Evolutionary conservation across 2,113 vertebrate species (phyloP).

Genomic region (Origma solitaria): DNA sequence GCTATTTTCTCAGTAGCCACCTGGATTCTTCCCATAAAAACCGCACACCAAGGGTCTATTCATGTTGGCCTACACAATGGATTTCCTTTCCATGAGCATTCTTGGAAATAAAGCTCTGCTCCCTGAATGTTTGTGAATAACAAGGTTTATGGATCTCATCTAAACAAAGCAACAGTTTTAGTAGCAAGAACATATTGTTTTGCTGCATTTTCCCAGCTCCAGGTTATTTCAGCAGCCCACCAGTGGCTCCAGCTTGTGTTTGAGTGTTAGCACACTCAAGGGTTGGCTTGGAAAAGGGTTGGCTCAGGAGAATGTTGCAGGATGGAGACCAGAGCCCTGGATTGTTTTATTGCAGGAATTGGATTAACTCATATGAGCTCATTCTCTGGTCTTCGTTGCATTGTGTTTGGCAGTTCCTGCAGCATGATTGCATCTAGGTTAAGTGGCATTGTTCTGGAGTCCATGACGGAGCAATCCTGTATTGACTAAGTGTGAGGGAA

Average conservation of each 20-base stretch:
- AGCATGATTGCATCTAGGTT: constrained; percentile 15
- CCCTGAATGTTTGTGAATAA: constrained; percentile 15
- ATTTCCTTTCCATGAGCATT: constrained; percentile 43
- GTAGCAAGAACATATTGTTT: background rate
- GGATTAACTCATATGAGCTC: constrained; percentile 61
- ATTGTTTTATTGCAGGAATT: constrained; percentile 61
- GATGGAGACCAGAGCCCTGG: background rate
- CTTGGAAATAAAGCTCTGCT: constrained; percentile 52
- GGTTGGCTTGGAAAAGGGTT: background rate
- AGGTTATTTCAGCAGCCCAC: background rate
- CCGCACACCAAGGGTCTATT: background rate
- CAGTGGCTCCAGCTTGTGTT: background rate
- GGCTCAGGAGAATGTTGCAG: background rate
- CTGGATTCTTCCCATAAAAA: constrained; percentile 39
- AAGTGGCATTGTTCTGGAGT: constrained; percentile 40
- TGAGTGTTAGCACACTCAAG: background rate
- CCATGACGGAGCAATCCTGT: constrained; percentile 7
- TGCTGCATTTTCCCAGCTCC: background rate
- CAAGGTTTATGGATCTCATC: background rate
- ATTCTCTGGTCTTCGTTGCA: constrained; percentile 51
- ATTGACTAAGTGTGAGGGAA: background rate
- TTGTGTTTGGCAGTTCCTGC: constrained; percentile 59
- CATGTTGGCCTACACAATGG: constrained; percentile 43
- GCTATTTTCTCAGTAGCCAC: constrained; percentile 47
- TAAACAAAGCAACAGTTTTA: constrained; percentile 14